Conservation (phyloP, 2,797 vertebrate species). For the Nannoperca obscura region DNA sequence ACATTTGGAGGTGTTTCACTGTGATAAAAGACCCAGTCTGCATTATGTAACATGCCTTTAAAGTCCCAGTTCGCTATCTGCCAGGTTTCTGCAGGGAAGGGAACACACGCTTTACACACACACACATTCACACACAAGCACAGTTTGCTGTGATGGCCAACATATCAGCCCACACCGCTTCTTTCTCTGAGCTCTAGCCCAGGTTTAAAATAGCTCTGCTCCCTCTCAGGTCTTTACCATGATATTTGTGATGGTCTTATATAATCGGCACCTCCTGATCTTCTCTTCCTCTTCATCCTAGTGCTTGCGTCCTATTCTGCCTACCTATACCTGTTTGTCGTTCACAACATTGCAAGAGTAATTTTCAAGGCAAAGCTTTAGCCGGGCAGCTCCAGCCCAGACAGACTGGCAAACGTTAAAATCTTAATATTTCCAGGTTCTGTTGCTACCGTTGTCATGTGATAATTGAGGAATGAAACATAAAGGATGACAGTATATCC, state of each 20-base stretch:
- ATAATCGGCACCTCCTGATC: conserved; percentile 67
- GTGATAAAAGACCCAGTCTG: conserved; percentile 42
- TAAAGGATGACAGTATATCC: conserved; percentile 4
- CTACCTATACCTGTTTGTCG: conserved; percentile 24
- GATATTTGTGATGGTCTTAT: conserved; percentile 72
- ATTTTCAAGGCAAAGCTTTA: conserved; percentile 27
- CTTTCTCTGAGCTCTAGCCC: conserved; percentile 65
- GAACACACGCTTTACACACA: conserved; percentile 32
- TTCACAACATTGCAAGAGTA: not conserved
- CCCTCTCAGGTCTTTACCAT: conserved; percentile 69
- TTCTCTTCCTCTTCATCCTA: conserved; percentile 52
- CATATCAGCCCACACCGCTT: conserved; percentile 73
- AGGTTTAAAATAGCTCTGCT: conserved; percentile 75
- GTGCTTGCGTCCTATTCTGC: conserved; percentile 48
- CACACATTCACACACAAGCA: conserved; percentile 28
- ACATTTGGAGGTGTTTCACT: conserved; percentile 18
- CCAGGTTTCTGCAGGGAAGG: conserved; percentile 58
- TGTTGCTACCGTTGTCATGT: conserved; percentile 5
- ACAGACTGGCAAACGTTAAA: conserved; percentile 17
- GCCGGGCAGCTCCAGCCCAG: conserved; percentile 9
- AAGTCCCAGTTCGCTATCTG: conserved; percentile 52
- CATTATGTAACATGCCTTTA: conserved; percentile 66
- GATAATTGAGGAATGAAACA: not conserved
- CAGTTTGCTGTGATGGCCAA: conserved; percentile 64
- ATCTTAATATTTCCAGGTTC: conserved; percentile 5